Evolutionary conservation across 1,140 invertebrate genomes (phyloP).

Genomic region (Streblospio benedicti): DNA sequence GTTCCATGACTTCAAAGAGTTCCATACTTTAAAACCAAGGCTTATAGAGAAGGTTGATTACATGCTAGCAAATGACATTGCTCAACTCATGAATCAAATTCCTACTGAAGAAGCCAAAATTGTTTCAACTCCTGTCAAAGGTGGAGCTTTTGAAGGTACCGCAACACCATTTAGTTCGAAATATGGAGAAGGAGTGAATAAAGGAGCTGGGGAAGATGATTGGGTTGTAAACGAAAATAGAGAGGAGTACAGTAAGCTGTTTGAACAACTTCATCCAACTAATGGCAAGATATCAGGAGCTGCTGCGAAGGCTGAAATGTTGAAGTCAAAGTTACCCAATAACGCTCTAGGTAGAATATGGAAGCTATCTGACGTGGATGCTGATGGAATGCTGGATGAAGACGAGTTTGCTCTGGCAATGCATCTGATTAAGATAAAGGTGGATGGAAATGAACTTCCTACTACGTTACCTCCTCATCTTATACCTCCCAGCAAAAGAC

Average conservation of each 20-base stretch:
- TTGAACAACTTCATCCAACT: constrained; percentile 70
- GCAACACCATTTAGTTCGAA: constrained; percentile 92
- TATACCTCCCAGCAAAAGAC: too few species aligned
- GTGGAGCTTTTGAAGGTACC: constrained; percentile 68
- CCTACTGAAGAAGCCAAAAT: constrained; percentile 67
- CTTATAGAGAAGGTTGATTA: constrained; percentile 89
- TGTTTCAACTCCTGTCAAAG: constrained; percentile 34
- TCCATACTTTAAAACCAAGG: constrained; percentile 80
- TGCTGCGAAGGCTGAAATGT: constrained; percentile 89
- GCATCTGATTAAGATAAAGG: constrained; percentile 80
- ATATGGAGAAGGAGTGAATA: constrained; percentile 90
- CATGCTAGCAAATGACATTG: constrained; percentile 94
- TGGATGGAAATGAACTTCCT: constrained; percentile 51
- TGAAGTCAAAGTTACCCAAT: constrained; percentile 97
- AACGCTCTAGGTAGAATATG: constrained; percentile 88
- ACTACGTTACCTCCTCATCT: constrained; percentile 1
- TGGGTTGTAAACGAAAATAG: constrained; percentile 93
- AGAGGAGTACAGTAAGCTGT: constrained; percentile 77
- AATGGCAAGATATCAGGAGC: constrained; percentile 89
- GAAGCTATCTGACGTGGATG: constrained; percentile 93
- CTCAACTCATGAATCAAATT: constrained; percentile 87
- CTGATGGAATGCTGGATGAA: constrained; percentile 85
- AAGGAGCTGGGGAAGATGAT: constrained; percentile 84
- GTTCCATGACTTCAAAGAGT: constrained; percentile 63
- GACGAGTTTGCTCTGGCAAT: constrained; percentile 99